A percentile compares a stretch with the other conserved stretches of the same genome.
Evolutionary conservation across 2,888 invertebrate genomes (phyloP).

Genomic region (Apamea monoglypha): DNA sequence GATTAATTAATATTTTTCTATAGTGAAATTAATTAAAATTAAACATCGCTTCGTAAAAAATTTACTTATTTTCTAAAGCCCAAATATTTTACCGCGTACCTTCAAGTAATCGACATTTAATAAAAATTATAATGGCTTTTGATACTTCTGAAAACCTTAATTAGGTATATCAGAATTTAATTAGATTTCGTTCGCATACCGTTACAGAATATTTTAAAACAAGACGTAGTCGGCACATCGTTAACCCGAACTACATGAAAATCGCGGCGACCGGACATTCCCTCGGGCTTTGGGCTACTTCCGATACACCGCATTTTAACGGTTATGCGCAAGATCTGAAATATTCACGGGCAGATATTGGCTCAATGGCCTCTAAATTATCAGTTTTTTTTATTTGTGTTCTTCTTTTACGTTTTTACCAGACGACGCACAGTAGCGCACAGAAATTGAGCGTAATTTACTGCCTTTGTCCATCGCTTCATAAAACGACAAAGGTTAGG

Average conservation of each 20-base stretch:
- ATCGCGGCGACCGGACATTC: constrained; percentile 52
- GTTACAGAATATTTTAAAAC: constrained; percentile 43
- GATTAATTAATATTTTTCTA: neutral
- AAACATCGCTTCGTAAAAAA: neutral
- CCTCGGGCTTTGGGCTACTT: constrained; percentile 41
- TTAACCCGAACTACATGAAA: constrained; percentile 52
- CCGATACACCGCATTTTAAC: constrained; percentile 59
- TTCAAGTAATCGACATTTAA: neutral
- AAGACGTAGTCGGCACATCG: constrained; percentile 33
- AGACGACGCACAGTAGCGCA: constrained; percentile 30
- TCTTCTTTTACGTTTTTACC: constrained; percentile 37
- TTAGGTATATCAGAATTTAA: constrained; percentile 31
- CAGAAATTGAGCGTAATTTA: constrained; percentile 48
- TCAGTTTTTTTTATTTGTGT: constrained; percentile 25
- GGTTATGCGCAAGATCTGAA: constrained; percentile 54
- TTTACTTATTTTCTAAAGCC: neutral
- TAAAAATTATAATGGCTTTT: constrained; percentile 4
- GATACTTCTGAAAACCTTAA: constrained; percentile 13
- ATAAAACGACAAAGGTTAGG: constrained; percentile 26
- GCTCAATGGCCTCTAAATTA: constrained; percentile 53
- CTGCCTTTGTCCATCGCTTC: constrained; percentile 41
- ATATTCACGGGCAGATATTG: constrained; percentile 60
- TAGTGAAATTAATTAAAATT: neutral
- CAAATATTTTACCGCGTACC: neutral
- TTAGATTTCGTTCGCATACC: constrained; percentile 8